Conservation (phyloP, 2,113 vertebrate genomes). For the Polyodon spathula region DNA sequence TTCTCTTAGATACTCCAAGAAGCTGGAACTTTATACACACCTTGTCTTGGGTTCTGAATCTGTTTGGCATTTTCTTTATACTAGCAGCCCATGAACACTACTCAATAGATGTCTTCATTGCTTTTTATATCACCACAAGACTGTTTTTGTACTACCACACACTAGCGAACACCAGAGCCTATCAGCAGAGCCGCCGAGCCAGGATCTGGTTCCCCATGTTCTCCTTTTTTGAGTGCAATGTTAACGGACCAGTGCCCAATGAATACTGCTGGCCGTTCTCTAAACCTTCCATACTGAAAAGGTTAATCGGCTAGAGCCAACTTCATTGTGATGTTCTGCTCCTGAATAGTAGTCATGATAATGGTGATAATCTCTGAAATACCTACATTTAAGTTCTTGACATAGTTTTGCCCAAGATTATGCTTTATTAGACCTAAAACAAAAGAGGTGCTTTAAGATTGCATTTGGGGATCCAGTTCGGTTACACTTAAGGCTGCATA, state of each 20-base stretch:
- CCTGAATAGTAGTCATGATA: no score
- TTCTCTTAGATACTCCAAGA: conserved; percentile 74
- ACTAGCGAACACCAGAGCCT: conserved; percentile 89
- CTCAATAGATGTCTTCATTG: conserved; percentile 97
- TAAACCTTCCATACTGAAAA: conserved; percentile 69
- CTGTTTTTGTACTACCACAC: conserved; percentile 98
- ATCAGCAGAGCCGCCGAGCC: conserved; percentile 91
- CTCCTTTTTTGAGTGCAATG: conserved; percentile 97
- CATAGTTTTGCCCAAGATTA: no score
- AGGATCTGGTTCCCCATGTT: conserved; percentile 99
- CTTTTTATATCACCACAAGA: conserved; percentile 98
- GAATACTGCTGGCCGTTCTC: conserved; percentile 98
- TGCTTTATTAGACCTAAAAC: no score
- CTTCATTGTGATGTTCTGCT: no score
- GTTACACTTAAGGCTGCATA: no score
- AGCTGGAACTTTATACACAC: conserved; percentile 98
- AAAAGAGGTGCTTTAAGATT: no score
- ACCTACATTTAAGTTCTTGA: no score
- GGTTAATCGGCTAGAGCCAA: conserved; percentile 66
- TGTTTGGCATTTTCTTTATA: conserved; percentile 98
- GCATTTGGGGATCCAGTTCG: no score
- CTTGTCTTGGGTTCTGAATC: conserved; percentile 94
- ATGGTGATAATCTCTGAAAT: no score
- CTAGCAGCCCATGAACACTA: conserved; percentile 97
- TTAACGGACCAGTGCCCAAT: conserved; percentile 92